phyloP scores from a whole-genome alignment of 2,113 vertebrate species.

The Myrmecobius fasciatus region DNA sequence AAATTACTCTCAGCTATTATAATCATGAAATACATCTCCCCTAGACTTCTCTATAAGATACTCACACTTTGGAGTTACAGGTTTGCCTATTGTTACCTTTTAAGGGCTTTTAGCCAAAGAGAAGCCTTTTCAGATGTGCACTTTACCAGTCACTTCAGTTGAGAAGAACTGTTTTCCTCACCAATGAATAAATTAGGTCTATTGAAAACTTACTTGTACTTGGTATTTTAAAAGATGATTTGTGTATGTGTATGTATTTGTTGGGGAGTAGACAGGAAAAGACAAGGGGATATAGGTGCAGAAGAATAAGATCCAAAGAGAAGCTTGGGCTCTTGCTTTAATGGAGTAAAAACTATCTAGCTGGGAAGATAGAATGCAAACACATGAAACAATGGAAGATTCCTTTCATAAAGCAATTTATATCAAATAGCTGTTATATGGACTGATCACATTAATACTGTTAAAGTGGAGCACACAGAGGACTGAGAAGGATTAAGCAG shows the following conservation, averaged over 20 bases:
- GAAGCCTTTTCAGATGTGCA: background rate
- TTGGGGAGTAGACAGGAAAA: too few species aligned
- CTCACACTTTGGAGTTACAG: background rate
- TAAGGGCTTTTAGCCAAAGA: background rate
- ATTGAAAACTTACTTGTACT: background rate
- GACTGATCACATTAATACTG: background rate
- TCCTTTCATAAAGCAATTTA: background rate
- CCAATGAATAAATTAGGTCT: background rate
- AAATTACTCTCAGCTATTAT: background rate
- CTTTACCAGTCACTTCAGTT: background rate
- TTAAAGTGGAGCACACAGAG: background rate
- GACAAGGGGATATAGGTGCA: background rate
- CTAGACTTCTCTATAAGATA: background rate
- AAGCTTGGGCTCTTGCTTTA: background rate
- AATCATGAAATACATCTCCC: background rate
- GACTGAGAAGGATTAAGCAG: background rate
- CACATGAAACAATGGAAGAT: background rate
- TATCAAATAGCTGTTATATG: background rate
- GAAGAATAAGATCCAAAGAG: background rate
- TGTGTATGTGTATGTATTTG: background rate
- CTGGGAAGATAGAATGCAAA: background rate
- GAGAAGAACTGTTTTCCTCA: background rate
- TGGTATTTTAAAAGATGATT: background rate
- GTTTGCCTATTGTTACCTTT: background rate
- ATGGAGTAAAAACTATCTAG: background rate